Conservation (phyloP, 2,888 invertebrate genomes). For the Ctena decussata region DNA sequence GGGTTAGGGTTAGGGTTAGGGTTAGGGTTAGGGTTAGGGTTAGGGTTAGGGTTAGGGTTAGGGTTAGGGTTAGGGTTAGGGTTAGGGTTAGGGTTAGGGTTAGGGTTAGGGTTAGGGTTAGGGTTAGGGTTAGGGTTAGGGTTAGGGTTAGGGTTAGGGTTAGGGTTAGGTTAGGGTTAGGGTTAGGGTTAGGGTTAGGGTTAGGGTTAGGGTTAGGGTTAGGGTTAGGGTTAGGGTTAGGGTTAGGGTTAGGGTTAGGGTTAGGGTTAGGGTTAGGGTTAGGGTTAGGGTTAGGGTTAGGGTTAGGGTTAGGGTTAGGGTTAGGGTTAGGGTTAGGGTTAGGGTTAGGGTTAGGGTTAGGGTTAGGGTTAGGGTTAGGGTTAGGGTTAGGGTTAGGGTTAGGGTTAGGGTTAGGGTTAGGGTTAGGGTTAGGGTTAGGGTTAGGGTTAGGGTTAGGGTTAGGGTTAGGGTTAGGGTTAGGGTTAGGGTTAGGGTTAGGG, state of each 20-base stretch:
- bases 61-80: too few species aligned
- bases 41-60: slow-evolving; percentile 51
- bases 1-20: slow-evolving; percentile 59
- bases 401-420: slow-evolving; percentile 21
- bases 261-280: slow-evolving; percentile 43
- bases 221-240: slow-evolving; percentile 52
- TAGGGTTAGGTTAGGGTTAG: slow-evolving; percentile 54
- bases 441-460: slow-evolving; percentile 59
- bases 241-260: slow-evolving; percentile 44
- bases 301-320: slow-evolving; percentile 46
- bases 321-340: slow-evolving; percentile 51
- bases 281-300: slow-evolving; percentile 60
- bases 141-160: slow-evolving; percentile 52
- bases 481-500: slow-evolving; percentile 60
- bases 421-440: slow-evolving; percentile 65
- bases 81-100: slow-evolving; percentile 52
- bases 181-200: slow-evolving; percentile 56
- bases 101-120: slow-evolving; percentile 64
- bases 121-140: slow-evolving; percentile 56
- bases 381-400: slow-evolving; percentile 42
- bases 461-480: slow-evolving; percentile 47
- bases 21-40: slow-evolving; percentile 52
- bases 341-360: slow-evolving; percentile 47
- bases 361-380: slow-evolving; percentile 44
- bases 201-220: slow-evolving; percentile 44